A percentile compares a stretch with the other conserved stretches of the same genome.
These are phyloP conservation scores for Atractosteus spatula DNA, from an alignment of 2,113 vertebrate genomes.

Conservation along the genomic window DNA sequence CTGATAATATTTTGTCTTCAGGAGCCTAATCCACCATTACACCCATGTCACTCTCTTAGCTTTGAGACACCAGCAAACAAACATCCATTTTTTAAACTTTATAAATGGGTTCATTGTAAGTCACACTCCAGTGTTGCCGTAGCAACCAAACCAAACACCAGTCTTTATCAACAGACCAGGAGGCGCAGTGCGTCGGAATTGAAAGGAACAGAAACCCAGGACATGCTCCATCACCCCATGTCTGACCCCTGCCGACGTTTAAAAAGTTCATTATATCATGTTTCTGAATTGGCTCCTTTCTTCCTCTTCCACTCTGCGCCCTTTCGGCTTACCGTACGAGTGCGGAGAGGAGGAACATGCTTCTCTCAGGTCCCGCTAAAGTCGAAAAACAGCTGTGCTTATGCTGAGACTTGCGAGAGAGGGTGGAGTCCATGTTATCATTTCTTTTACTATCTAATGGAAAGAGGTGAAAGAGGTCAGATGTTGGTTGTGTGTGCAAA, in stretches of 20 bases:
- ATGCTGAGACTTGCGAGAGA: too few relatives aligned
- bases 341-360: background rate
- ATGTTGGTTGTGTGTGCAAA: too few relatives aligned
- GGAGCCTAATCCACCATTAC: slow-evolving; percentile 29
- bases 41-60: slow-evolving; percentile 25
- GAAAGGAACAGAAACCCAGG: slow-evolving; percentile 42
- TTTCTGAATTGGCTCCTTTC: slow-evolving; percentile 12
- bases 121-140: slow-evolving; percentile 44
- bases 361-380: background rate
- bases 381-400: too few relatives aligned
- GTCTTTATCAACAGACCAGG: slow-evolving; percentile 48
- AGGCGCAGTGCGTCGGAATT: slow-evolving; percentile 53
- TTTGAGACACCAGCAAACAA: slow-evolving; percentile 26
- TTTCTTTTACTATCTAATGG: too few relatives aligned
- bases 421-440: too few relatives aligned
- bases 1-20: slow-evolving; percentile 6
- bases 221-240: slow-evolving; percentile 26
- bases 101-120: slow-evolving; percentile 47
- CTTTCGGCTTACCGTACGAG: slow-evolving; percentile 12
- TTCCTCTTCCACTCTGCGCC: background rate
- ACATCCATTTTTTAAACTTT: slow-evolving; percentile 28
- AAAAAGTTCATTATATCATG: slow-evolving; percentile 38
- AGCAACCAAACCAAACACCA: slow-evolving; percentile 55
- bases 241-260: slow-evolving; percentile 36
- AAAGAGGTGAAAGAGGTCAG: too few relatives aligned